These are phyloP conservation scores for Hemibagrus wyckioides DNA, from an alignment of 2,113 vertebrate species.

Conservation along the genomic window DNA sequence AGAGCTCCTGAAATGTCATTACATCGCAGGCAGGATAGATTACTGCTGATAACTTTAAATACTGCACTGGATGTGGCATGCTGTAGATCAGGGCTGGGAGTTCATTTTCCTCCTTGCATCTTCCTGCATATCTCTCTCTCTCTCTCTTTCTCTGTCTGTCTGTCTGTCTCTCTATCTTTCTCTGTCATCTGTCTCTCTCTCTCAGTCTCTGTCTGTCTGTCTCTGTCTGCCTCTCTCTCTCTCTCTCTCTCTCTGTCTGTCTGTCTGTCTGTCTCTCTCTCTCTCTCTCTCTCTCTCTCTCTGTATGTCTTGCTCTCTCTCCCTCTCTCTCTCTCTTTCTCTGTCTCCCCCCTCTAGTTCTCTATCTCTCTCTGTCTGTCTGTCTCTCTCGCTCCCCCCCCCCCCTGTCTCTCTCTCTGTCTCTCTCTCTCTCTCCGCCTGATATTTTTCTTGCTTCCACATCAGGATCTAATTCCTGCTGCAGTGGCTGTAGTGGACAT, in stretches of 20 bases:
- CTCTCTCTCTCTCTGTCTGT: neutral
- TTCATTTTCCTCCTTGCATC: neutral
- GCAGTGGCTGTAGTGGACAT: conserved; percentile 38
- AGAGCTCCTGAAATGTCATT: conserved; percentile 14
- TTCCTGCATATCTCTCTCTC: neutral
- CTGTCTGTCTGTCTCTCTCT: neutral
- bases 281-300: neutral
- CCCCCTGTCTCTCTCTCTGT: too few species aligned
- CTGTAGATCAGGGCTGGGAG: neutral
- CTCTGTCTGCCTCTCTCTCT: neutral
- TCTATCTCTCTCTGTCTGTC: too few species aligned
- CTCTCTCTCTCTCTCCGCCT: neutral
- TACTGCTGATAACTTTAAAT: neutral
- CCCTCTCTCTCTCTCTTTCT: neutral
- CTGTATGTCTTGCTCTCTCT: too few species aligned
- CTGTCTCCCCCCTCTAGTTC: neutral
- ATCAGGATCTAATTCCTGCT: conserved; percentile 18
- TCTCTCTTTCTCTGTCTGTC: neutral
- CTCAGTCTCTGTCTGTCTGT: neutral
- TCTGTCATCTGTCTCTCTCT: neutral
- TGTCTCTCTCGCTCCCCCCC: too few species aligned
- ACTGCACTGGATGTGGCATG: neutral
- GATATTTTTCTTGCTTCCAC: conserved; percentile 21
- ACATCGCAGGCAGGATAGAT: conserved; percentile 11
- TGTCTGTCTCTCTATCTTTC: neutral